Evolutionary conservation across 2,888 invertebrate genomes (phyloP).

Genomic region (Melinaea menophilus): DNA sequence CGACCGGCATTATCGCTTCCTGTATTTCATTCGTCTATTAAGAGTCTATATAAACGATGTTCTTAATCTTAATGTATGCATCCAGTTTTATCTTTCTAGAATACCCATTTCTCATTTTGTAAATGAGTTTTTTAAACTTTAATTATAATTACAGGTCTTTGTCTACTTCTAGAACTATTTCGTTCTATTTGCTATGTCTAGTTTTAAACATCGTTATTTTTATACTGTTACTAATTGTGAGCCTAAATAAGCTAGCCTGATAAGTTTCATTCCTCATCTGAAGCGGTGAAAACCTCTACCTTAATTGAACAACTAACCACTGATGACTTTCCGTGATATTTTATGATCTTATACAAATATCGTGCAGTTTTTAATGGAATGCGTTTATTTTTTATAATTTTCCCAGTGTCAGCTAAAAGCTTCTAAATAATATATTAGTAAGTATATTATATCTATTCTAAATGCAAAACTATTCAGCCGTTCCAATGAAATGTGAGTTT

Average conservation of each 20-base stretch:
- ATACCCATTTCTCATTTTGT: background rate
- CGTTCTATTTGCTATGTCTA: no score
- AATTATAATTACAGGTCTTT: background rate
- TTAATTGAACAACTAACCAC: conserved; percentile 16
- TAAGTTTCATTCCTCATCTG: conserved; percentile 13
- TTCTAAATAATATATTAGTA: conserved; percentile 42
- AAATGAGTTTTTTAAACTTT: background rate
- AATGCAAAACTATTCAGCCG: conserved; percentile 54
- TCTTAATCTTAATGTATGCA: background rate
- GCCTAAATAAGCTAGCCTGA: conserved; percentile 22
- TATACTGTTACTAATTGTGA: conserved; percentile 11
- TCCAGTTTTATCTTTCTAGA: background rate
- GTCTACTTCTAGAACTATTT: conserved; percentile 9
- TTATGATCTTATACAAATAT: conserved; percentile 37
- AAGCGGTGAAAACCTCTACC: conserved; percentile 18
- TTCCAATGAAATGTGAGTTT: conserved; percentile 43
- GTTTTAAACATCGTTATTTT: no score
- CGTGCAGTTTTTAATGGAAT: conserved; percentile 46
- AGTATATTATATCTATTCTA: conserved; percentile 54
- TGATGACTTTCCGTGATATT: conserved; percentile 46
- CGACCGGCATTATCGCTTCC: conserved; percentile 64
- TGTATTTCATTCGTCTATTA: conserved; percentile 36
- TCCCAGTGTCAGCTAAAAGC: conserved; percentile 50
- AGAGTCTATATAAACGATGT: no score
- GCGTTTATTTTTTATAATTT: conserved; percentile 26